phyloP scores from a whole-genome alignment of 2,888 invertebrate genomes.

The Zootermopsis nevadensis region DNA sequence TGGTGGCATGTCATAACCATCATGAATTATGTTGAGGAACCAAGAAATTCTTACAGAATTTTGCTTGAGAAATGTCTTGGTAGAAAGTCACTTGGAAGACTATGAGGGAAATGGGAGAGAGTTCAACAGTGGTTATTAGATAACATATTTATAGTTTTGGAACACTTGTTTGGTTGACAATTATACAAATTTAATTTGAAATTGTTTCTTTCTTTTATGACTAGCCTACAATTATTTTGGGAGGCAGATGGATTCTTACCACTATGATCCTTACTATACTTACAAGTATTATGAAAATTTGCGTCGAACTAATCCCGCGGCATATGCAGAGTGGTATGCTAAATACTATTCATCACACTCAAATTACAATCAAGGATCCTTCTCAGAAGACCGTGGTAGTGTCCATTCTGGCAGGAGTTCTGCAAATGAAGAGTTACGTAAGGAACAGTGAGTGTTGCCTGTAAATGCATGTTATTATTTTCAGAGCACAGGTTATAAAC shows the following conservation, averaged over 20 bases:
- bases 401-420: constrained; percentile 88
- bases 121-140: too few species aligned
- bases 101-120: too few species aligned
- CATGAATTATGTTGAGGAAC: too few species aligned
- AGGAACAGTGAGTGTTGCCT: constrained; percentile 14
- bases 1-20: too few species aligned
- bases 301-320: constrained; percentile 80
- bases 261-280: constrained; percentile 69
- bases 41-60: too few species aligned
- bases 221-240: constrained; percentile 60
- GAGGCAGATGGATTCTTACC: constrained; percentile 65
- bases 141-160: too few species aligned
- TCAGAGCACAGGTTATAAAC: neutral
- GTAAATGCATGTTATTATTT: neutral
- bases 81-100: too few species aligned
- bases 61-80: too few species aligned
- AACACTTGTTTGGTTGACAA: neutral
- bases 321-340: constrained; percentile 79
- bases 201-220: constrained; percentile 47
- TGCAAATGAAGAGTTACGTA: constrained; percentile 69
- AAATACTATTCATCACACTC: constrained; percentile 58
- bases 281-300: constrained; percentile 84
- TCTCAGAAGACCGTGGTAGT: constrained; percentile 77
- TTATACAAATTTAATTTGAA: neutral
- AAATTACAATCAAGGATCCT: constrained; percentile 54